Base-by-base conservation (phyloP, 2,797 vertebrate species). In the Tolypeutes matacus region DNA sequence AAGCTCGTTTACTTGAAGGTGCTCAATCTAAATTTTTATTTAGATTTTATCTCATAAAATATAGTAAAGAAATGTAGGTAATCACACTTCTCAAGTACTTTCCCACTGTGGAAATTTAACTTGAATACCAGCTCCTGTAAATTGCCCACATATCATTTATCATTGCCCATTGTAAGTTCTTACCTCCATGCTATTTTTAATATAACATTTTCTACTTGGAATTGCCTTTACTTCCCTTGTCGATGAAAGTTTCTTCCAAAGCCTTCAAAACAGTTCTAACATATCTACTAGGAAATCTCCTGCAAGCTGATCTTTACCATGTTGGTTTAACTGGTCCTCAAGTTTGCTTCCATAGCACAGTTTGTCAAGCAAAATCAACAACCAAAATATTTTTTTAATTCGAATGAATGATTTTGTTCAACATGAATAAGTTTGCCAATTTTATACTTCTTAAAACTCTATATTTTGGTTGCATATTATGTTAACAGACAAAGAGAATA, bases 341-440 rank as follows among this genome's bases (percentile, higher is more conserved):
- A 15, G 3, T 81, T 76, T 70, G 29, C 14, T 65, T 2, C 72
- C 12, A 5, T 14, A 58, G 10, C 14, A 39, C 1, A 36, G 31
- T 34, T 83, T 62, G 82, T 56, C 58, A 39, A 23, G 72, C n/a
- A 78, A 31, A 65, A 84, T 27, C 56, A 23, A 8, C 7, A 46
- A 77, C 10, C 17, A 34, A 60, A 91, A 42, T 36, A 11, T 17
- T 20, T 29, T 53, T 36, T 46, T 39, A 67, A 53, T 78, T 82
- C 95, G 29, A 84, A 56, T 80, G 67, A 75, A 36, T 85, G 10
- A 83, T 64, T 82, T 72, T 86, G 34, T 75, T 87, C 92, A 8
- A 58, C 14, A 65, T 42, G 8, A 58, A 51, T 29, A 23, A 12
- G 49, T 51, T 83, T 82, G 11, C 0, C 67, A 70, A 25, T 76